Percentiles rank a stretch among this genome's conserved stretches.
These are phyloP conservation scores for Pelodytes ibericus DNA, from an alignment of 2,797 vertebrate species.

Conservation along the genomic window DNA sequence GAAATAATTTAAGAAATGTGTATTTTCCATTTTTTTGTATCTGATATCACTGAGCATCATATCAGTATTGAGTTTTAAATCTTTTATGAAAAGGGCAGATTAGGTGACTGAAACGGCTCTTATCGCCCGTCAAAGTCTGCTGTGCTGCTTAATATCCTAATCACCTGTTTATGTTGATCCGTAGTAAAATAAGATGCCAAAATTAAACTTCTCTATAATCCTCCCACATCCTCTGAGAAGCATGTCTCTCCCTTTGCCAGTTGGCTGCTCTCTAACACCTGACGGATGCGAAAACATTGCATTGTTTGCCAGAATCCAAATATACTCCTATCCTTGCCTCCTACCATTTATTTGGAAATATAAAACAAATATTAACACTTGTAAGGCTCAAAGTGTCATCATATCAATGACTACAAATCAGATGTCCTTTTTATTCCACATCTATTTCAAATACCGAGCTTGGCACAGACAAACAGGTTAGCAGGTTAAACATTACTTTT, in stretches of 20 bases:
- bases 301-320: not conserved
- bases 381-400: conserved; percentile 5
- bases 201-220: not conserved
- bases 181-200: not conserved
- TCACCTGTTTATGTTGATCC: conserved; percentile 11
- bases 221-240: not conserved
- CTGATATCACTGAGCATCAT: too few species aligned
- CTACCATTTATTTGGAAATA: not conserved
- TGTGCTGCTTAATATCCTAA: conserved; percentile 4
- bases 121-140: not conserved
- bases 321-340: not conserved
- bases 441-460: conserved; percentile 7
- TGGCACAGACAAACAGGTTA: conserved; percentile 1
- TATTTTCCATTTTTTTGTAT: too few species aligned
- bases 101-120: conserved; percentile 6
- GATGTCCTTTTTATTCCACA: not conserved
- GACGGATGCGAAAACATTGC: not conserved
- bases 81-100: not conserved
- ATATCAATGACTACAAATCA: not conserved
- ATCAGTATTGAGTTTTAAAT: not conserved
- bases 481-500: not conserved
- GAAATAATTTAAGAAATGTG: too few species aligned
- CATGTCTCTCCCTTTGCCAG: not conserved
- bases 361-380: conserved; percentile 1
- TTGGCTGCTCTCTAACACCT: not conserved